A percentile compares a stretch with the other conserved stretches of the same genome.
phyloP scores from a whole-genome alignment of 2,113 vertebrate genomes.

The Ranitomeya imitator region DNA sequence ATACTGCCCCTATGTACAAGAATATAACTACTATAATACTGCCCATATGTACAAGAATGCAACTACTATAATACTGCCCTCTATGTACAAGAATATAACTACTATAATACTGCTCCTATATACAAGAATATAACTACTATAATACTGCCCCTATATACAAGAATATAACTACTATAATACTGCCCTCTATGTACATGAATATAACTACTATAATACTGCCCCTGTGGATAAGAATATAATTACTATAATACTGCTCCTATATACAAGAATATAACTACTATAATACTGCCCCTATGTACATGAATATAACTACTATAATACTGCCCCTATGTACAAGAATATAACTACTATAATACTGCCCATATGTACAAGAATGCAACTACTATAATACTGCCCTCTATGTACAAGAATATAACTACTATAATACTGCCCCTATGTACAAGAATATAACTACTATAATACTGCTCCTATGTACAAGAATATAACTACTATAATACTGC shows the following conservation, averaged over 20 bases:
- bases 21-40: background rate
- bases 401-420: too few relatives aligned
- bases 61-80: background rate
- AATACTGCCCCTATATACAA: background rate
- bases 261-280: background rate
- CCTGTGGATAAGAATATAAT: too few relatives aligned
- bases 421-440: too few relatives aligned
- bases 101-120: background rate
- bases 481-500: too few relatives aligned
- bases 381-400: too few relatives aligned
- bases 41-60: background rate
- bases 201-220: too few relatives aligned
- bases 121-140: conserved; percentile 13
- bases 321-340: background rate
- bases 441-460: too few relatives aligned
- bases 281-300: background rate
- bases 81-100: background rate
- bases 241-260: background rate
- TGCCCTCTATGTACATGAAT: too few relatives aligned
- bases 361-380: background rate
- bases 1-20: background rate
- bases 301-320: background rate
- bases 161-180: too few relatives aligned
- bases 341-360: background rate
- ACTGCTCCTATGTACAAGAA: too few relatives aligned